Percentiles rank a stretch among this genome's conserved stretches.
Evolutionary conservation across 1,140 invertebrate species (phyloP).

Genomic region (Pseudachorutes palmiensis): DNA sequence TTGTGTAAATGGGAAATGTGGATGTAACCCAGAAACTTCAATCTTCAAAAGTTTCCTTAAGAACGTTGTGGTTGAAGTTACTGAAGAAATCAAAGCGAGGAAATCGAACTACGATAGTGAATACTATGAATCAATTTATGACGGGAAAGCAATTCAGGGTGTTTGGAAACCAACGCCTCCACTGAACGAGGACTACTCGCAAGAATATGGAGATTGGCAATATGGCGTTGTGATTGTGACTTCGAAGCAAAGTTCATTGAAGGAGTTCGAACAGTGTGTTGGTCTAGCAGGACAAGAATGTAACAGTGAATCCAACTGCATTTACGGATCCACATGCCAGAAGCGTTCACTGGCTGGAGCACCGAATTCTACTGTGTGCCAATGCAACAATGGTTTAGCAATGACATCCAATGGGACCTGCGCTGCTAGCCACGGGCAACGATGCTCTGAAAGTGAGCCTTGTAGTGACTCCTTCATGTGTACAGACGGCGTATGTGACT

Average conservation of each 20-base stretch:
- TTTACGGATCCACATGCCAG: neutral
- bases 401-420: neutral
- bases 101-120: neutral
- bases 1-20: neutral
- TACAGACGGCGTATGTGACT: neutral
- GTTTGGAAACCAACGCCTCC: neutral
- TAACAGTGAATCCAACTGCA: neutral
- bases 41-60: neutral
- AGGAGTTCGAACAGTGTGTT: too few relatives aligned
- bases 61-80: neutral
- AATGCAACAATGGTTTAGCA: neutral
- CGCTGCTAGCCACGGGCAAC: neutral
- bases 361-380: neutral
- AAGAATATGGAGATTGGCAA: neutral
- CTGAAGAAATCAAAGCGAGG: neutral
- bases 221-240: neutral
- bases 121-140: neutral
- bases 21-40: neutral
- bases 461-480: neutral
- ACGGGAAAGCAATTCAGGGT: neutral
- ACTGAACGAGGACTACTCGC: neutral
- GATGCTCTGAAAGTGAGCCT: neutral
- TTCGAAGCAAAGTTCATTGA: neutral
- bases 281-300: neutral
- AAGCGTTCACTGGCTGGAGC: neutral